Conservation (phyloP, 2,888 invertebrate genomes). For the Cryptophagus acutangulus region DNA sequence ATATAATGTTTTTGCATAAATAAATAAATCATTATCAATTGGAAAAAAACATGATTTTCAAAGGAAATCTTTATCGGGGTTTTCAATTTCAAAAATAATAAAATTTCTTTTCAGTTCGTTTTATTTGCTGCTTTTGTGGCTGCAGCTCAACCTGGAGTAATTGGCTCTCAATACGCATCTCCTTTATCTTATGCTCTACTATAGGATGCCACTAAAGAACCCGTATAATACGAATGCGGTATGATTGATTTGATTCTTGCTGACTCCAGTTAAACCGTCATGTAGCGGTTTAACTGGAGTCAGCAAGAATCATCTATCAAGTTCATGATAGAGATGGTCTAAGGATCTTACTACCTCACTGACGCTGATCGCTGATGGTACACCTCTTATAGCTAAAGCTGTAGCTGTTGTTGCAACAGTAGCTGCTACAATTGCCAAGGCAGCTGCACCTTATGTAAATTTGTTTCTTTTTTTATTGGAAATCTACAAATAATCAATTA, state of each 20-base stretch:
- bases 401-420: constrained; percentile 37
- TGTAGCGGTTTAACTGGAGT: constrained; percentile 52
- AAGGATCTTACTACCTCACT: constrained; percentile 54
- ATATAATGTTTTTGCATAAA: too few species aligned
- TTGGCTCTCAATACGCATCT: too few species aligned
- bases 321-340: constrained; percentile 56
- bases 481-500: too few species aligned
- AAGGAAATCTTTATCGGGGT: too few species aligned
- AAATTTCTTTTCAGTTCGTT: too few species aligned
- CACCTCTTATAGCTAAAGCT: constrained; percentile 37
- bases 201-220: too few species aligned
- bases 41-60: too few species aligned
- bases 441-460: too few species aligned
- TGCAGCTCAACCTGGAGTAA: constrained; percentile 28
- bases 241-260: constrained; percentile 55
- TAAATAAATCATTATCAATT: too few species aligned
- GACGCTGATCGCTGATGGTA: constrained; percentile 58
- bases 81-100: too few species aligned
- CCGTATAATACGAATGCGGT: constrained; percentile 32
- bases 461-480: not conserved
- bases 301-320: constrained; percentile 58
- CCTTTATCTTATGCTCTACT: too few species aligned
- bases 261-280: constrained; percentile 52
- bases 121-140: constrained; percentile 33
- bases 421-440: not conserved